Conservation (phyloP, 1,140 invertebrate genomes). For the Campoletis sonorensis region DNA sequence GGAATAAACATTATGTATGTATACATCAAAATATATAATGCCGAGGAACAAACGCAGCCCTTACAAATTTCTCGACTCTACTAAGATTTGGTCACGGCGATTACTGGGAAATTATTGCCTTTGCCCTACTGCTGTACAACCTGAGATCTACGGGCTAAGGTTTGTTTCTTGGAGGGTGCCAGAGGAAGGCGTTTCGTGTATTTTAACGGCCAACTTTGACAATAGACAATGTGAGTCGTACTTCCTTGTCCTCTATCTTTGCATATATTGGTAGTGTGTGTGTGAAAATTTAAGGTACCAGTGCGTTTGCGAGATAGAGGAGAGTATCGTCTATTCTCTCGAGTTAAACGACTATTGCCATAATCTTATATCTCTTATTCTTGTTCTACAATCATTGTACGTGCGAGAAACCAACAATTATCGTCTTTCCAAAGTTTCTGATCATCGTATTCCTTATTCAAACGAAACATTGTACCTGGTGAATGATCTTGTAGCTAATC, state of each 20-base stretch:
- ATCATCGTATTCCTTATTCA: slow-evolving; percentile 30
- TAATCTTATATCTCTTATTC: slow-evolving; percentile 35
- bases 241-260: background rate
- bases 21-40: slow-evolving; percentile 55
- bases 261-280: background rate
- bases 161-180: slow-evolving; percentile 30
- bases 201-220: slow-evolving; percentile 71
- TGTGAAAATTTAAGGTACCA: slow-evolving; percentile 30
- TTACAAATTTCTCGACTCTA: slow-evolving; percentile 56
- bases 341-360: slow-evolving; percentile 31
- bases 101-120: slow-evolving; percentile 66
- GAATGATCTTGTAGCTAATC: background rate
- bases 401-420: slow-evolving; percentile 15
- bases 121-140: slow-evolving; percentile 46
- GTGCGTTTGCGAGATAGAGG: slow-evolving; percentile 22
- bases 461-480: background rate
- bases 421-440: slow-evolving; percentile 41
- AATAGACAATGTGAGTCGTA: slow-evolving; percentile 52
- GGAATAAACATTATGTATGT: slow-evolving; percentile 9
- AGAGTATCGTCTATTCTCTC: slow-evolving; percentile 12
- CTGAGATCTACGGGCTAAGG: slow-evolving; percentile 29
- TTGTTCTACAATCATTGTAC: slow-evolving; percentile 20
- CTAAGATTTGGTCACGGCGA: slow-evolving; percentile 56
- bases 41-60: slow-evolving; percentile 57
- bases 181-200: slow-evolving; percentile 49